Base-by-base conservation (phyloP, 2,113 vertebrate genomes). In the Myocastor coypus region DNA sequence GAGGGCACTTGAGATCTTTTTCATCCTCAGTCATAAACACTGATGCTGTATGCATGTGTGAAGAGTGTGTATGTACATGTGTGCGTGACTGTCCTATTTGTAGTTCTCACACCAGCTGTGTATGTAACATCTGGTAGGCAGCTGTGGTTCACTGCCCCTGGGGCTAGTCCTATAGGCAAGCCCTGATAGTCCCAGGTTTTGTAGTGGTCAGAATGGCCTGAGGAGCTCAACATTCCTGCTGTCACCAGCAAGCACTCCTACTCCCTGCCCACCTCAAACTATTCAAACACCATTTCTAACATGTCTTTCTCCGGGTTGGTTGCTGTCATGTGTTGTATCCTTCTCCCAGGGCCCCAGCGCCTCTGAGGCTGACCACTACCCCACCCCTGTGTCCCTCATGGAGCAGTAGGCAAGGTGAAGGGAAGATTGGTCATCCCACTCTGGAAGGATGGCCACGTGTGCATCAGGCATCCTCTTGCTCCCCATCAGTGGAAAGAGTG, bases 381-480 rank as follows among this genome's bases (percentile, higher is more conserved):
- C 37, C 20, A 11, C 24, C 81, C 57, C 17, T 24, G 20, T 4
- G 7, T n/a, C 63, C 9, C 81, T 83, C 42, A 19, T 64, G 1
- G 28, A 30, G 42, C n/a, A 42, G 63, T 22, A 69, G 55, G 66
- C 77, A 30, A 37, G n/a, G 2, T 63, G 7, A 69, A 66, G 71
- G 32, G 24, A 55, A 64, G 34, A 5, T 17, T 42, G 78, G 89
- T 61, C 64, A 61, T 71, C 64, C 63, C 13, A n/a, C 34, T 26
- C 0, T 0, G 10, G 52, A 61, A 81, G 30, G 24, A 52, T 52
- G 64, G 68, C 34, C 14, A n/a, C 78, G 5, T 1, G 26, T 42
- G 20, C 13, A 59, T 30, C 1, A 0, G 46, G 30, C 3, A 17
- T 1, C 14, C 26, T 57, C 40, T 0, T 80, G 68, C 64, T 80